Percentiles rank a stretch among this genome's conserved stretches.
phyloP scores from a whole-genome alignment of 2,797 vertebrate species.

The Silurus lanzhouensis region DNA sequence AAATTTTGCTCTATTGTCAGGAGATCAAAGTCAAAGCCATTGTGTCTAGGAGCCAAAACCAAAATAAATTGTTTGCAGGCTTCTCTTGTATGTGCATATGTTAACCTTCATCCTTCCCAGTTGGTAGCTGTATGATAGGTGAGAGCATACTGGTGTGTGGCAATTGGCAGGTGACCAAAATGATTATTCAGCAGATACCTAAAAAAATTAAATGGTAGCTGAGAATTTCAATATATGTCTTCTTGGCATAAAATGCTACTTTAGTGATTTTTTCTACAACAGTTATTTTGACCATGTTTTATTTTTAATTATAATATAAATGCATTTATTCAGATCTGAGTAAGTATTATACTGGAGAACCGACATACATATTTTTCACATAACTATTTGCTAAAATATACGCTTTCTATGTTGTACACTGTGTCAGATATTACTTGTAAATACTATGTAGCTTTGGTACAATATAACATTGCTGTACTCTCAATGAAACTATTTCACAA shows the following conservation, averaged over 20 bases:
- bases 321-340: neutral
- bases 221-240: neutral
- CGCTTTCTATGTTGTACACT: neutral
- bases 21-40: neutral
- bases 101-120: neutral
- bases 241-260: neutral
- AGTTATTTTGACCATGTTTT: neutral
- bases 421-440: neutral
- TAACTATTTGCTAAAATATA: neutral
- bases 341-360: neutral
- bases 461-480: neutral
- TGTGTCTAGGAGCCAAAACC: neutral
- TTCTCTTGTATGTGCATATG: neutral
- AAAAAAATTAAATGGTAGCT: neutral
- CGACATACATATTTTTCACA: neutral
- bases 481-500: neutral
- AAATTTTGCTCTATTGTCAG: neutral
- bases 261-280: neutral
- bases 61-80: neutral
- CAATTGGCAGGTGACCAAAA: slow-evolving; percentile 1
- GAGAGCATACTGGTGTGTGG: neutral
- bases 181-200: neutral
- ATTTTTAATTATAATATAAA: neutral
- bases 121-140: neutral
- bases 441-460: neutral